Percentiles rank a stretch among this genome's conserved stretches.
These are phyloP conservation scores for Stegostoma tigrinum DNA, from an alignment of 2,113 vertebrate species.

Conservation along the genomic window DNA sequence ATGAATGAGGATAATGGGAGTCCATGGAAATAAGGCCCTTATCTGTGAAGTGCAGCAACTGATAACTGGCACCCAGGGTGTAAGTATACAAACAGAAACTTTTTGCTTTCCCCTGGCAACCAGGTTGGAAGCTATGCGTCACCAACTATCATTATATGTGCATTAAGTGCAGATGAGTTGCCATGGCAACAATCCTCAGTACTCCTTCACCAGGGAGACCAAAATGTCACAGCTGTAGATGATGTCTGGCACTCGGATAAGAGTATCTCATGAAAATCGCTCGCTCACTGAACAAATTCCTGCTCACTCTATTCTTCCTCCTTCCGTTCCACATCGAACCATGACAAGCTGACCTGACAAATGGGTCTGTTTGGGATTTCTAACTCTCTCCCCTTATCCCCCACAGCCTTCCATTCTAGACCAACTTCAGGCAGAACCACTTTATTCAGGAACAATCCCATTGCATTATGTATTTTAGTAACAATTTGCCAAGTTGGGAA, in stretches of 20 bases:
- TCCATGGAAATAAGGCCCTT: background rate
- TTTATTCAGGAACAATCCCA: background rate
- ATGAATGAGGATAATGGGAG: conserved; percentile 8
- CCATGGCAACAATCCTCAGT: conserved; percentile 66
- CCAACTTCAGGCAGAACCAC: background rate
- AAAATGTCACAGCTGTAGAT: conserved; percentile 72
- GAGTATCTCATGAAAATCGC: background rate
- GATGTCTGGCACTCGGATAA: conserved; percentile 44
- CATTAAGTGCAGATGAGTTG: conserved; percentile 64
- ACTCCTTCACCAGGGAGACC: conserved; percentile 69
- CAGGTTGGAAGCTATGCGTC: conserved; percentile 21
- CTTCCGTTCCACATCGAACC: background rate
- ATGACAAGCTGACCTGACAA: background rate
- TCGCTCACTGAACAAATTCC: conserved; percentile 45
- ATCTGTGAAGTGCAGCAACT: conserved; percentile 16
- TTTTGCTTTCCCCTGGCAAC: background rate
- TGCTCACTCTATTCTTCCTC: background rate
- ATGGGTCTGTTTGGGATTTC: background rate
- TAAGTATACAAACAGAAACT: conserved; percentile 12
- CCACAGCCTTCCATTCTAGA: background rate
- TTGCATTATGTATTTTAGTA: background rate
- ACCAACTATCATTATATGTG: conserved; percentile 50
- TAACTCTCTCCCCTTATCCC: background rate
- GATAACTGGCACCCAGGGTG: conserved; percentile 21
- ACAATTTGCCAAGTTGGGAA: background rate